Evolutionary conservation across 2,888 invertebrate genomes (phyloP), one percentile per base, ranked within the genome.

Genomic region (Apotomis capreana): DNA sequence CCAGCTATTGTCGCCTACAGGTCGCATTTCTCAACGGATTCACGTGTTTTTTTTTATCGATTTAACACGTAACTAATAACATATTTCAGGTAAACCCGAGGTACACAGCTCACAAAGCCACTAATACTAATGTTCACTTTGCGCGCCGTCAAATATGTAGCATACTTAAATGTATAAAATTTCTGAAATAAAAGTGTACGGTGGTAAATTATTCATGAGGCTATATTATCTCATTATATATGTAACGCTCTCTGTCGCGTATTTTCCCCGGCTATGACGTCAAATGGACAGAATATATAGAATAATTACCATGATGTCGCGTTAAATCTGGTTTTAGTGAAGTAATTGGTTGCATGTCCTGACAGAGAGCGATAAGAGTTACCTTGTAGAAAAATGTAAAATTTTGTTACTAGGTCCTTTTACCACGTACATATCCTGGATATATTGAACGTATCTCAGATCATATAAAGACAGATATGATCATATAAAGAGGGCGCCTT

Each of bases 211-310:
- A 61, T 12, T 36, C 37, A 54, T 36, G 58, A 49, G 49, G 44
- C 9, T 37, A 55, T 60, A 70, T 64, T 64, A 52, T 59, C 64
- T 63, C 64, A 70, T 44, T 70, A 51, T n/a, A n/a, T 44, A 70
- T 59, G 64, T 44, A 64, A 57, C 67, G 15, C 36, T 60, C 12
- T 55, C 61, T 61, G 54, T 26, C 57, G 51, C 67, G 71, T 57
- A 61, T 61, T 71, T 70, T 61, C 51, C 64, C 55, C 26, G 40
- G 55, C 40, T 9, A 10, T 55, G 61, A 67, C 71, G 51, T 61
- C 58, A 61, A 51, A 40, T 26, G 65, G 9, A 58, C 51, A 8
- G 9, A 57, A 65, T 57, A 65, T 57, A 58, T 46, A 13, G n/a
- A 58, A 52, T 52, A 64, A 70, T 64, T 8, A 44, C 40, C 51